Evolutionary conservation across 1,140 invertebrate species (phyloP), one percentile per base, ranked within the genome.

Genomic region (Meloidogyne exigua): DNA sequence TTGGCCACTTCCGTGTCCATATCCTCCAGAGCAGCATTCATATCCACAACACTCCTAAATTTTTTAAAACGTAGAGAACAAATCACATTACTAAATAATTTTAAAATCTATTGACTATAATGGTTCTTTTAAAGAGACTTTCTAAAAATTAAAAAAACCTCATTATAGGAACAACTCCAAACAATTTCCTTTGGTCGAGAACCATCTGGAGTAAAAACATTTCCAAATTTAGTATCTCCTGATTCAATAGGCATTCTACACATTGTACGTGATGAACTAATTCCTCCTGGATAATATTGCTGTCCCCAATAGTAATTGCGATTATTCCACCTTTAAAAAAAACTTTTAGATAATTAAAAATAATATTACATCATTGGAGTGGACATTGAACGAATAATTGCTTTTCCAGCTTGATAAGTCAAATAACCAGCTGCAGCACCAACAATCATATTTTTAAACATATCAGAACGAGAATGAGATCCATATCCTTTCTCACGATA

Each of bases 321-420:
- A 70, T 79, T 80, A 71, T 81, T 81, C 84, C 84, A 87, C 73
- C 85, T 85, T 36, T 28, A 84, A 68, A 23, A 44, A 25, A 67
- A 63, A 73, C 4, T 32, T 65, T 64, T 18, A 36, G 26, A 25
- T 32, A 82, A 76, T 63, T 75, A 18, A 32, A 76, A 10, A 49
- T n/a, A n/a, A n/a, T n/a, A 78, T 83, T 74, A 86, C 85, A 82
- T 83, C 85, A 87, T 87, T 21, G 85, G 85, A 2, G 79, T 28
- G 15, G 80, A 74, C 13, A 75, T 83, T 15, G 76, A 75, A 42
- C 86, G 66, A 32, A 87, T 87, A 32, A 87, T 76, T 15, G 62
- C 69, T 76, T 87, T 87, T 23, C 86, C 85, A 10, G 86, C 85
- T 74, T 87, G 85, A 68, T 87, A 87, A 42, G 85, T 86, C 23